Percentiles rank a stretch among this genome's conserved stretches.
These are phyloP conservation scores for Andrena dorsata DNA, from an alignment of 2,888 invertebrate species.

Conservation along the genomic window DNA sequence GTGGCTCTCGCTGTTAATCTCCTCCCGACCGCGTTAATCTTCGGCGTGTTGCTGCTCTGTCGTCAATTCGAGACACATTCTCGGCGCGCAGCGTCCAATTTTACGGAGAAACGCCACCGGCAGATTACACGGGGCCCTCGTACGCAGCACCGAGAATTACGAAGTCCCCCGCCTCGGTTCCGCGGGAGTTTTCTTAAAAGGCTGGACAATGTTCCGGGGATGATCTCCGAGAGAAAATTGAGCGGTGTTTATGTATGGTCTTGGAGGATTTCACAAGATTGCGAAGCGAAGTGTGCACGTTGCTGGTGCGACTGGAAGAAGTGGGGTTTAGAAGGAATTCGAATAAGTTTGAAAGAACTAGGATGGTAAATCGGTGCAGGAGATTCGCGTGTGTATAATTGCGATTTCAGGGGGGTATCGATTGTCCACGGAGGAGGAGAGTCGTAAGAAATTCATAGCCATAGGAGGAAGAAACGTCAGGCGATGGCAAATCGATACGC, in stretches of 20 bases:
- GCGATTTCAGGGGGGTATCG: conserved; percentile 56
- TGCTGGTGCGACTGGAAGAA: too few species aligned
- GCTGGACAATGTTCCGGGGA: neutral
- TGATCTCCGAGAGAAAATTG: neutral
- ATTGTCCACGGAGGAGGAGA: conserved; percentile 37
- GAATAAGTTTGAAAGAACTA: neutral
- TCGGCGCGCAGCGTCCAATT: conserved; percentile 16
- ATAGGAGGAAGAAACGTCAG: conserved; percentile 57
- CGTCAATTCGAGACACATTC: conserved; percentile 23
- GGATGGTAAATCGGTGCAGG: conserved; percentile 20
- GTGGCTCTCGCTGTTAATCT: conserved; percentile 22
- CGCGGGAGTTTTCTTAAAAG: conserved; percentile 1
- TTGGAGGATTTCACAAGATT: too few species aligned
- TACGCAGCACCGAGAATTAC: conserved; percentile 17
- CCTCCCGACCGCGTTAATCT: conserved; percentile 5
- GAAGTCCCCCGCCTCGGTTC: conserved; percentile 4
- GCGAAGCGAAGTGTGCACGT: too few species aligned
- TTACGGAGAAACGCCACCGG: conserved; percentile 5
- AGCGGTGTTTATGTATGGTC: neutral
- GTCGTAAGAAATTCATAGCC: conserved; percentile 71
- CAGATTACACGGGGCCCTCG: neutral
- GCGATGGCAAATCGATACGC: conserved; percentile 67
- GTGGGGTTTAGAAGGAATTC: neutral
- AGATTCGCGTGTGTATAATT: conserved; percentile 45
- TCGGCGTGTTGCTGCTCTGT: neutral